Evolutionary conservation across 35 echinoderm and acorn worm species (phyloP).

Genomic region (Apostichopus parvimensis): DNA sequence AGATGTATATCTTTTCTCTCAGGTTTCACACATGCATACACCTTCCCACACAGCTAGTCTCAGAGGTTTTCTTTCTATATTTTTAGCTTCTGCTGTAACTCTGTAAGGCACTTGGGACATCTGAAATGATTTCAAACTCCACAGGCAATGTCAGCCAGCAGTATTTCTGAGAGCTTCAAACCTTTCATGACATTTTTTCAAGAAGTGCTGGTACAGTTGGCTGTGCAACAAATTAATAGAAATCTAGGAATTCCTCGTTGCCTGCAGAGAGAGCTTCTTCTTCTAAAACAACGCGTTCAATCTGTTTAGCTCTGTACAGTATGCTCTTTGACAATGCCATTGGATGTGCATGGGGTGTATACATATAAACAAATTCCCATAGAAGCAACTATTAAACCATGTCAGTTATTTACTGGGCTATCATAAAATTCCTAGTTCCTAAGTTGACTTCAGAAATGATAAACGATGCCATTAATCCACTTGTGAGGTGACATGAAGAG

Average conservation of each 20-base stretch:
- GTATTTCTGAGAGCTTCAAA: not conserved
- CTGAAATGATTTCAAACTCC: not conserved
- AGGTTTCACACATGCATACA: not conserved
- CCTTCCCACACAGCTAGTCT: not conserved
- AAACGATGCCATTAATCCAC: too few relatives aligned
- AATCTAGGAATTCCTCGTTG: not conserved
- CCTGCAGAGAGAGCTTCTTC: too few relatives aligned
- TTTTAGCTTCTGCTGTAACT: not conserved
- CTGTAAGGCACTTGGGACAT: not conserved
- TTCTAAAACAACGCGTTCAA: too few relatives aligned
- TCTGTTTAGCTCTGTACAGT: too few relatives aligned
- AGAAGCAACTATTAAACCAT: too few relatives aligned
- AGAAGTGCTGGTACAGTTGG: not conserved
- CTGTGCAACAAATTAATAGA: not conserved
- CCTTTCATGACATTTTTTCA: not conserved
- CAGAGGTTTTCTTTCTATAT: not conserved
- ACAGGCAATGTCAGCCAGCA: not conserved
- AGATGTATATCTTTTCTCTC: not conserved
- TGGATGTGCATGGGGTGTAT: too few relatives aligned
- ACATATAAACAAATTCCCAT: too few relatives aligned
- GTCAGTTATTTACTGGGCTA: too few relatives aligned
- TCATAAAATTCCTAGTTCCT: too few relatives aligned
- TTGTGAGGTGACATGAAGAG: too few relatives aligned
- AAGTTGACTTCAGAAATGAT: too few relatives aligned
- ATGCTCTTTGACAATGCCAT: too few relatives aligned